Base-by-base conservation (phyloP, 2,113 vertebrate genomes). In the Panthera leo region DNA sequence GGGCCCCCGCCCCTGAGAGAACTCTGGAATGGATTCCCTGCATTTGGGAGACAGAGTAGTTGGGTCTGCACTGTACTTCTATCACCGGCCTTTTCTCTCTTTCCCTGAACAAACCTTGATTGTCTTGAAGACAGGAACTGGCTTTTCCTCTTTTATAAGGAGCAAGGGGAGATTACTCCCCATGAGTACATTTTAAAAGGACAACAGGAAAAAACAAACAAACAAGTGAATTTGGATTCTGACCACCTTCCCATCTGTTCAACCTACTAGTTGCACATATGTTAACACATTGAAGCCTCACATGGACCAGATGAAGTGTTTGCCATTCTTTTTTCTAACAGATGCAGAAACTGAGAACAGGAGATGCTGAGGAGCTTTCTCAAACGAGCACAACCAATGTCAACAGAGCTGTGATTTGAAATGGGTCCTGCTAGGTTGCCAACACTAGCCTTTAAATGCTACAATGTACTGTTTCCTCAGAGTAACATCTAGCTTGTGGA, bases 401-500 rank as follows among this genome's bases (percentile, higher is more conserved):
- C 7, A 48, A 8, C 1, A 34, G 73, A 79, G 13, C 67, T 42
- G 27, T 11, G 19, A 3, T 63, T 61, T 67, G 42, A 80, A 51
- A n/a, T 2, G 15, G 31, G 68, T 2, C 14, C 39, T 8, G 4
- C 14, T 3, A 29, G 67, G 14, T 16, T 21, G 9, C 4, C 27
- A 19, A 0, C 48, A 5, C 14, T 3, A 23, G 12, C 11, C 25
- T 19, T 53, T 42, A 13, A 11, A 42, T 34, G 42, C 27, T 48
- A 5, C 8, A 11, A 31, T 51, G 18, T 1, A 1, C 14, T 10
- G 1, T 36, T 71, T 61, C 67, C 39, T 3, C 1, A 45, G 63
- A n/a, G 13, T 0, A 55, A 76, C 48, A 0, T 12, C 10, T 0
- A 21, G 23, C 5, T 2, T 0, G 5, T 2, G 5, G 31, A 1